A percentile compares a stretch with the other conserved stretches of the same genome.
Evolutionary conservation across 2,888 invertebrate genomes (phyloP).

Genomic region (Eristalis pertinax): DNA sequence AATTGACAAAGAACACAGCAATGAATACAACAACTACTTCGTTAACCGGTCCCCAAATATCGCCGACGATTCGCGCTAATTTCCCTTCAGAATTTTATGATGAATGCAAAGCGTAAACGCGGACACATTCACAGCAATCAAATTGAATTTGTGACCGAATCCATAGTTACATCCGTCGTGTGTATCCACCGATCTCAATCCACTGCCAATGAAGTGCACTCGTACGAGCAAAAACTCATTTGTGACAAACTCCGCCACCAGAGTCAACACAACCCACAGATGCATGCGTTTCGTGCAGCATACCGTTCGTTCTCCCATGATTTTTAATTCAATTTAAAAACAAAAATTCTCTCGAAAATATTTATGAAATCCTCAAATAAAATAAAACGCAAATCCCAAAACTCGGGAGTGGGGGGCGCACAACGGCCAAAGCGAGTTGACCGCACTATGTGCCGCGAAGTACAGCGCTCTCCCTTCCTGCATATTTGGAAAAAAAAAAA

Average conservation of each 20-base stretch:
- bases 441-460: neutral
- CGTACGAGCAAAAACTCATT: constrained; percentile 1
- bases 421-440: constrained; percentile 7
- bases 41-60: neutral
- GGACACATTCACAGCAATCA: constrained; percentile 31
- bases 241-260: neutral
- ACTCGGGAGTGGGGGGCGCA: too few relatives aligned
- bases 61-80: constrained; percentile 12
- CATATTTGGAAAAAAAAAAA: neutral
- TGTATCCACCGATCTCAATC: constrained; percentile 3
- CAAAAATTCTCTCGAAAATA: constrained; percentile 15
- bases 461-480: neutral
- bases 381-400: constrained; percentile 1
- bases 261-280: neutral
- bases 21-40: neutral
- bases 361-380: constrained; percentile 42
- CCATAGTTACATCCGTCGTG: constrained; percentile 20
- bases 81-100: neutral
- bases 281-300: neutral
- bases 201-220: neutral
- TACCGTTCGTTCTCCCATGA: neutral
- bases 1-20: neutral
- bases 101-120: neutral
- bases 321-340: constrained; percentile 29
- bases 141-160: constrained; percentile 47